Percentiles rank a stretch among this genome's conserved stretches.
Evolutionary conservation across 2,797 vertebrate species (phyloP).

Genomic region (Morelia viridis): DNA sequence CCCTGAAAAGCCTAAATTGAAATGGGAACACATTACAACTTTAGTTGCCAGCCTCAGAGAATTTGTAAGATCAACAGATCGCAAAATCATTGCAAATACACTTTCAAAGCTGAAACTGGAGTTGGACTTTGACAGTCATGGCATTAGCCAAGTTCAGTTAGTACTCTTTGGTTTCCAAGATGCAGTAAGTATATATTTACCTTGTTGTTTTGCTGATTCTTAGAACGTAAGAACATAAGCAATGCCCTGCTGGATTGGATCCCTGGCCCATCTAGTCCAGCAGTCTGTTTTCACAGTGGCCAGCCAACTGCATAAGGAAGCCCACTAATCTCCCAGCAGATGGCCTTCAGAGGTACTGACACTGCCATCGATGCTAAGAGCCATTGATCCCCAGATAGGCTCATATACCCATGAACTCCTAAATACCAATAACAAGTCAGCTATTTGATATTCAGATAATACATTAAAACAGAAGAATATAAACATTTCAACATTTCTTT

Average conservation of each 20-base stretch:
- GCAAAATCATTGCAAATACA: slow-evolving; percentile 92
- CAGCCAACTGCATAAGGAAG: background rate
- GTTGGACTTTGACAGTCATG: slow-evolving; percentile 94
- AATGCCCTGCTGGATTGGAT: background rate
- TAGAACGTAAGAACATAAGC: background rate
- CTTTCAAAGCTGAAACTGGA: slow-evolving; percentile 95
- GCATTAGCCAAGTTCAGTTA: slow-evolving; percentile 95
- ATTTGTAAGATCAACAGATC: slow-evolving; percentile 92
- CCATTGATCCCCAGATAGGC: too few species aligned
- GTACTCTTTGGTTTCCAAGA: slow-evolving; percentile 98
- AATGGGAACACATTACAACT: slow-evolving; percentile 87
- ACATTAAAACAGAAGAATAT: background rate
- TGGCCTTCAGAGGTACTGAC: background rate
- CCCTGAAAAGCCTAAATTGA: slow-evolving; percentile 87
- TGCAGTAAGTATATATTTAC: slow-evolving; percentile 82
- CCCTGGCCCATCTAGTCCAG: background rate
- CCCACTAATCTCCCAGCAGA: background rate
- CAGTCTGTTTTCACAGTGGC: background rate
- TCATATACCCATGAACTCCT: background rate
- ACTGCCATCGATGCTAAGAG: background rate
- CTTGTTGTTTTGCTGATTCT: background rate
- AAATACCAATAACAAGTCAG: background rate
- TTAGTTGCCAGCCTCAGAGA: slow-evolving; percentile 89
- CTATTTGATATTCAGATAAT: background rate
- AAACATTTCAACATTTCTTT: background rate